These are phyloP conservation scores for Larimichthys polyactis DNA, from an alignment of 2,113 vertebrate species.

Conservation along the genomic window DNA sequence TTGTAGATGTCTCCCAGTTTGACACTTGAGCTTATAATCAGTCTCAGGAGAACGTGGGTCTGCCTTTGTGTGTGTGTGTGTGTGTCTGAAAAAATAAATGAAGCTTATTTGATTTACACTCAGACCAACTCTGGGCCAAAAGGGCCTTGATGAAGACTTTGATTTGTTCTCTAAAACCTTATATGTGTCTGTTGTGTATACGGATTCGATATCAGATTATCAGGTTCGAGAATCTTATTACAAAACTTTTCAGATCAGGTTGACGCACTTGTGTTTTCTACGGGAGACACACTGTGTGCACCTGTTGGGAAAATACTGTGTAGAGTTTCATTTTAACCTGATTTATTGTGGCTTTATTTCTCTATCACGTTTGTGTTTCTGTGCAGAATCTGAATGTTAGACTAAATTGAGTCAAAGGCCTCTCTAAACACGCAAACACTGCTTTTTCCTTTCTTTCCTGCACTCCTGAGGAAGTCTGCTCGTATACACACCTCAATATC, in stretches of 20 bases:
- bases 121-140: not conserved
- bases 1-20: conserved; percentile 31
- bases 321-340: not conserved
- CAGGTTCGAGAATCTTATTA: not conserved
- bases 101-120: conserved; percentile 26
- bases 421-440: not conserved
- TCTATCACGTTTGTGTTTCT: not conserved
- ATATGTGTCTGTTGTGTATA: not conserved
- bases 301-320: not conserved
- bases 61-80: not conserved
- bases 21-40: conserved; percentile 36
- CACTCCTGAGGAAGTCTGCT: not conserved
- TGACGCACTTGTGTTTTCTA: not conserved
- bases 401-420: not conserved
- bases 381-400: not conserved
- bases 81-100: conserved; percentile 10
- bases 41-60: conserved; percentile 2
- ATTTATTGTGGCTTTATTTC: not conserved
- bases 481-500: not conserved
- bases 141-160: conserved; percentile 7
- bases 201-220: conserved; percentile 1
- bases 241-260: conserved; percentile 9
- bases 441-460: not conserved
- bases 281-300: not conserved
- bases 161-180: not conserved